Percentiles rank a stretch among this genome's conserved stretches.
Evolutionary conservation across 2,113 vertebrate species (phyloP).

Genomic region (Sinocyclocheilus grahami): DNA sequence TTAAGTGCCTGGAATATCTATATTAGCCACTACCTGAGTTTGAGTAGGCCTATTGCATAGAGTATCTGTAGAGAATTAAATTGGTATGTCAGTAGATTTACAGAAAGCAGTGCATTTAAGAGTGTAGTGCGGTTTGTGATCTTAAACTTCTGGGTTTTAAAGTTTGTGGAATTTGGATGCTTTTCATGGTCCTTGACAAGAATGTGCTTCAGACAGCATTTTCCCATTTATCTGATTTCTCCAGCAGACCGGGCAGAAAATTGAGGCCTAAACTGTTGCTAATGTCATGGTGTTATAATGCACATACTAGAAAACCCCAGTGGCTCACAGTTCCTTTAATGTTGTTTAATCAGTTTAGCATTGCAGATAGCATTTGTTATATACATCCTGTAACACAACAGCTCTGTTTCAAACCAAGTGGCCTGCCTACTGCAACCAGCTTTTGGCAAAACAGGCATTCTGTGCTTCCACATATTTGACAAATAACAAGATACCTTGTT

Average conservation of each 20-base stretch:
- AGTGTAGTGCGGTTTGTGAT: not conserved
- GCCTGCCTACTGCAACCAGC: not conserved
- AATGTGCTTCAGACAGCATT: not conserved
- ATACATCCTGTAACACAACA: not conserved
- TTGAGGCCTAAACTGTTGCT: not conserved
- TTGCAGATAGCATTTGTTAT: not conserved
- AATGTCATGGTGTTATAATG: not conserved
- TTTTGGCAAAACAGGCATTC: not conserved
- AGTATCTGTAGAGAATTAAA: not conserved
- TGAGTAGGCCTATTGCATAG: not conserved
- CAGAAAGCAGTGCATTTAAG: not conserved
- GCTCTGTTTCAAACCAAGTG: not conserved
- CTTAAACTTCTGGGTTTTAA: not conserved
- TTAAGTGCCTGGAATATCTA: not conserved
- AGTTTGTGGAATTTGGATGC: not conserved
- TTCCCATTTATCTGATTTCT: slow-evolving; percentile 16
- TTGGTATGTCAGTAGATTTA: not conserved
- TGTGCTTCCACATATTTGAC: not conserved
- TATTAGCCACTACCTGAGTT: not conserved
- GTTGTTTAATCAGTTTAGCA: not conserved
- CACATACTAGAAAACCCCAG: not conserved
- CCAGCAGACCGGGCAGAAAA: not conserved
- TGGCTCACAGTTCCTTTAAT: not conserved
- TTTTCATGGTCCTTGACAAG: not conserved
- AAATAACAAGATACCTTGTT: not conserved